Percentiles rank a stretch among this genome's conserved stretches.
Conservation (phyloP, 2,113 vertebrate genomes). For the Anser brachyrhynchus region DNA sequence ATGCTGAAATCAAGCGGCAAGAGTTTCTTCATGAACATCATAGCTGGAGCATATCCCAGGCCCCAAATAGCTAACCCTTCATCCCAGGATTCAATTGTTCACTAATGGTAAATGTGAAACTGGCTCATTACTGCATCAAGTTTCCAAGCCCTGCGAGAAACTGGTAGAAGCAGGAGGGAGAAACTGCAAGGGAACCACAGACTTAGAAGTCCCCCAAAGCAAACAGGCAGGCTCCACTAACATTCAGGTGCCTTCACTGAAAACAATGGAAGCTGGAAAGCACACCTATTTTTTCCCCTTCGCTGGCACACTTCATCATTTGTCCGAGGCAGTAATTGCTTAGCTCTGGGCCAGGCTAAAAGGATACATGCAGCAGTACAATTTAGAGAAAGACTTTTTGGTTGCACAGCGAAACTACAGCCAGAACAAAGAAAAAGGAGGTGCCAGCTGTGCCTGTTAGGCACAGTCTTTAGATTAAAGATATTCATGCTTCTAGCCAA, state of each 20-base stretch:
- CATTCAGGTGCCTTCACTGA: neutral
- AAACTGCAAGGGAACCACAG: neutral
- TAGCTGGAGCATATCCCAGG: neutral
- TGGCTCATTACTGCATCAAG: neutral
- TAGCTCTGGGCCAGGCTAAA: neutral
- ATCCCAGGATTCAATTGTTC: neutral
- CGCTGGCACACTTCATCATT: neutral
- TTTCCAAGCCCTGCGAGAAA: neutral
- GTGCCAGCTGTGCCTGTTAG: neutral
- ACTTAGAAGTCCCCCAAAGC: neutral
- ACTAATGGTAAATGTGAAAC: neutral
- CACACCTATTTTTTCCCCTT: neutral
- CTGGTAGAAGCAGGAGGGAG: neutral
- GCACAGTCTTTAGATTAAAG: neutral
- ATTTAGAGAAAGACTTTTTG: neutral
- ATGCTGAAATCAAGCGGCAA: neutral
- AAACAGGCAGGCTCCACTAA: neutral
- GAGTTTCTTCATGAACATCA: neutral
- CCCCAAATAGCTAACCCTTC: neutral
- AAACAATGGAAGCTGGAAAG: neutral
- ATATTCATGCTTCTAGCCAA: neutral
- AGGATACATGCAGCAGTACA: neutral
- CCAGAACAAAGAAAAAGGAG: neutral
- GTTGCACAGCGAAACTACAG: neutral
- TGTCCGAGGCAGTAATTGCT: neutral